These are phyloP conservation scores for Amia ocellicauda DNA, from an alignment of 2,113 vertebrate species.

Conservation along the genomic window DNA sequence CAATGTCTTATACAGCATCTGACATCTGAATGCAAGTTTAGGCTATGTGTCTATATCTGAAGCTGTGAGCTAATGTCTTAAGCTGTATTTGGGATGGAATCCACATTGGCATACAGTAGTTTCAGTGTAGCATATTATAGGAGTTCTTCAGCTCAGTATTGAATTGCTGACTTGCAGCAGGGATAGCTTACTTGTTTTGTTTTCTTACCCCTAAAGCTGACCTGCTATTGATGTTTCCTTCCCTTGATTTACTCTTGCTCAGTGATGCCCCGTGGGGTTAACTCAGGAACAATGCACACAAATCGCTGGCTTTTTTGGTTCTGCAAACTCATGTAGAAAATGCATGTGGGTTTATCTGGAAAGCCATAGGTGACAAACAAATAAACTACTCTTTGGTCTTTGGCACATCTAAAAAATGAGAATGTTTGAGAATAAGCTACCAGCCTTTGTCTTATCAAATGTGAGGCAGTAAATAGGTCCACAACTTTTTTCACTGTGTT, in stretches of 20 bases:
- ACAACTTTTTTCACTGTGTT: no score
- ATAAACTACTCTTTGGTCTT: background rate
- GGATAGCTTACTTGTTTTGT: background rate
- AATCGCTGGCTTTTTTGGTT: background rate
- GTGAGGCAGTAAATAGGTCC: no score
- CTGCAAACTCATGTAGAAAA: background rate
- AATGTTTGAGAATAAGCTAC: background rate
- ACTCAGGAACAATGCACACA: background rate
- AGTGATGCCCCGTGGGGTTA: background rate
- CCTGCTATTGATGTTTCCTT: background rate
- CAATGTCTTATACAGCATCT: background rate
- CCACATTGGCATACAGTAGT: no score
- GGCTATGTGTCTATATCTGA: background rate
- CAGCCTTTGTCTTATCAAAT: no score
- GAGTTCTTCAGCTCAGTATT: constrained; percentile 4
- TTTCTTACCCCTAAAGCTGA: background rate
- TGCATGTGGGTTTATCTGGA: background rate
- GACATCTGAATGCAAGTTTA: background rate
- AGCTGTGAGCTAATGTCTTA: background rate
- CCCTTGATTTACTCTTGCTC: constrained; percentile 7
- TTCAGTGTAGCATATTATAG: no score
- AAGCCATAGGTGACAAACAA: background rate
- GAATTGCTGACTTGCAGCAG: background rate
- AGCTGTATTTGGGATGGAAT: background rate
- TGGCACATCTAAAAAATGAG: background rate